Conservation (phyloP, 2,888 invertebrate species). For the Caenorhabditis sinica region DNA sequence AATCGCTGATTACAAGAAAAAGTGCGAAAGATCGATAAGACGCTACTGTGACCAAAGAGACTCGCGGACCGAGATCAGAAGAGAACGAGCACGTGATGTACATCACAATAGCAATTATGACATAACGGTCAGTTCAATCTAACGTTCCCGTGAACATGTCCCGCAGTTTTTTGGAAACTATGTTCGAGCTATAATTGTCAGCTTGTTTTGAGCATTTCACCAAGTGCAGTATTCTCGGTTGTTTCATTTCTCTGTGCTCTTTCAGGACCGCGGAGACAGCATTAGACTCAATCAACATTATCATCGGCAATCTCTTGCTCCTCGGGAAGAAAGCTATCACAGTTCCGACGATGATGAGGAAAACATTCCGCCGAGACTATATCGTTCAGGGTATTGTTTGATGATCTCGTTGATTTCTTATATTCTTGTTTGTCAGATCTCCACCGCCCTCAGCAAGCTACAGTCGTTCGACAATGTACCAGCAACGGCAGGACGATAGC, state of each 20-base stretch:
- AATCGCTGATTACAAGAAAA: neutral
- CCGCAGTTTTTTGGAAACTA: no score
- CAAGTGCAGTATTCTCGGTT: no score
- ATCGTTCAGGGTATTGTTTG: conserved; percentile 11
- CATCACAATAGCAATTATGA: neutral
- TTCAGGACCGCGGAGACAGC: conserved; percentile 5
- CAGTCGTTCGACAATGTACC: conserved; percentile 12
- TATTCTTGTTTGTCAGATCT: conserved; percentile 2
- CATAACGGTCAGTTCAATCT: neutral
- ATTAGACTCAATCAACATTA: conserved; percentile 14
- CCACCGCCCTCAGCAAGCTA: neutral
- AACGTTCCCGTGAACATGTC: no score
- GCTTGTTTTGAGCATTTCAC: neutral
- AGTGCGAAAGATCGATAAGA: neutral
- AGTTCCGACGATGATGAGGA: conserved; percentile 29
- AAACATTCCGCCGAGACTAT: neutral
- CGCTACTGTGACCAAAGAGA: neutral
- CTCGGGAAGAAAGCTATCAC: neutral
- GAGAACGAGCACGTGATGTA: neutral
- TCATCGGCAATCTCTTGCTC: conserved; percentile 4
- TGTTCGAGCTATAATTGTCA: neutral
- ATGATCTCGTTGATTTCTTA: neutral
- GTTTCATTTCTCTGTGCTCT: no score
- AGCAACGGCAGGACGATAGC: conserved; percentile 11
- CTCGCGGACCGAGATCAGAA: neutral